A percentile compares a stretch with the other conserved stretches of the same genome.
Evolutionary conservation across 2,888 invertebrate species (phyloP).

Genomic region (Lasioglossum figueresi): DNA sequence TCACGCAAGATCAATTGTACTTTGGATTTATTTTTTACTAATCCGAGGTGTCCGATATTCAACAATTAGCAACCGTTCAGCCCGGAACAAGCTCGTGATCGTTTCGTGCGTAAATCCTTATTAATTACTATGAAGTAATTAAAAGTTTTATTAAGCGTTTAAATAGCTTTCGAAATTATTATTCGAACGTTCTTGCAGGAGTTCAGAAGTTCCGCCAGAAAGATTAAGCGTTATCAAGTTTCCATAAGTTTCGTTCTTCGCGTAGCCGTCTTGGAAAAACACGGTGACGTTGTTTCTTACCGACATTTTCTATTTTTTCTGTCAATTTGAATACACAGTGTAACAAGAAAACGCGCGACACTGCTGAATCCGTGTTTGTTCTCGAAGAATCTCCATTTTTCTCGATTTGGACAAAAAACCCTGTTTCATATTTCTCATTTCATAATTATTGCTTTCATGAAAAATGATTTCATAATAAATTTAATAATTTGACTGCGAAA

Average conservation of each 20-base stretch:
- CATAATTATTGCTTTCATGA: no score
- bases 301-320: background rate
- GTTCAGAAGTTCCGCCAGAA: slow-evolving; percentile 45
- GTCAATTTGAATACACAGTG: background rate
- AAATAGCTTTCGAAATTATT: slow-evolving; percentile 59
- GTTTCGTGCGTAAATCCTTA: slow-evolving; percentile 46
- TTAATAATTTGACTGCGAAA: no score
- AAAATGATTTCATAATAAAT: no score
- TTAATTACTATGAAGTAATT: slow-evolving; percentile 60
- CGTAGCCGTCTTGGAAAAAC: background rate
- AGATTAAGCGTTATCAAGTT: slow-evolving; percentile 49
- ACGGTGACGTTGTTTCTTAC: background rate
- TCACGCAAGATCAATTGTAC: background rate
- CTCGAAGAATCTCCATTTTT: no score
- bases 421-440: no score
- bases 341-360: background rate
- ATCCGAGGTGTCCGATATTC: slow-evolving; percentile 51
- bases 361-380: no score
- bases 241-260: slow-evolving; percentile 29
- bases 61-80: slow-evolving; percentile 57
- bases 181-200: slow-evolving; percentile 40
- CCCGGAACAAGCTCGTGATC: slow-evolving; percentile 21
- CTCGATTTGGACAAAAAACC: no score
- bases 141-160: slow-evolving; percentile 59
- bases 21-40: background rate